These are phyloP conservation scores for Drosophila tanythrix DNA, from an alignment of 2,888 invertebrate genomes.

Conservation along the genomic window DNA sequence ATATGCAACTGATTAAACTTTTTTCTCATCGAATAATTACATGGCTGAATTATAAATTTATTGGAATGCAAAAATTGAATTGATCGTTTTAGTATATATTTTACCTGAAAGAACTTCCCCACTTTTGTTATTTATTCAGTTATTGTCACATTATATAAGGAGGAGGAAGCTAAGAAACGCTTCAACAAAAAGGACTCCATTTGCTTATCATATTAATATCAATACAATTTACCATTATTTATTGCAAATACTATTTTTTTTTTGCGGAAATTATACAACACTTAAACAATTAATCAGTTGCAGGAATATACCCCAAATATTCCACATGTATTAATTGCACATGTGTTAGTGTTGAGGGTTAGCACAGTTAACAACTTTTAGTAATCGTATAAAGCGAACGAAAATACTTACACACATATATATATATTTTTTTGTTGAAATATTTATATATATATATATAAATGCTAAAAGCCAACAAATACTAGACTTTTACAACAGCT, in stretches of 20 bases:
- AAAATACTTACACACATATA: constrained; percentile 50
- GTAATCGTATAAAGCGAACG: constrained; percentile 23
- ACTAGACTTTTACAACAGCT: constrained; percentile 32
- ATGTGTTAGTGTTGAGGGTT: constrained; percentile 12
- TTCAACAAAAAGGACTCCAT: neutral
- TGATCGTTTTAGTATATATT: neutral
- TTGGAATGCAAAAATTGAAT: neutral
- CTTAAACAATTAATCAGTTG: constrained; percentile 7
- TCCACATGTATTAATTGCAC: constrained; percentile 12
- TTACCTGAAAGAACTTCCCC: neutral
- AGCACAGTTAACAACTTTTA: constrained; percentile 30
- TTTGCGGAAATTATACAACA: neutral
- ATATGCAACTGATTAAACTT: constrained; percentile 3
- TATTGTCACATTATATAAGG: neutral
- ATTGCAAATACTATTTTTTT: neutral
- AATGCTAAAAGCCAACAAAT: constrained; percentile 29
- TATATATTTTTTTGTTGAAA: neutral
- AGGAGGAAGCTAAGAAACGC: neutral
- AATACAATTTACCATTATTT: neutral
- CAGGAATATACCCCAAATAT: constrained; percentile 24
- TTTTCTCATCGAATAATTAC: neutral
- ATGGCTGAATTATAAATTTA: neutral
- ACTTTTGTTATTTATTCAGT: neutral
- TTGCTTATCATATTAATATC: neutral
- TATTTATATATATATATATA: constrained; percentile 19